Conservation (phyloP, 2,888 invertebrate genomes). For the Clostera curtula region DNA sequence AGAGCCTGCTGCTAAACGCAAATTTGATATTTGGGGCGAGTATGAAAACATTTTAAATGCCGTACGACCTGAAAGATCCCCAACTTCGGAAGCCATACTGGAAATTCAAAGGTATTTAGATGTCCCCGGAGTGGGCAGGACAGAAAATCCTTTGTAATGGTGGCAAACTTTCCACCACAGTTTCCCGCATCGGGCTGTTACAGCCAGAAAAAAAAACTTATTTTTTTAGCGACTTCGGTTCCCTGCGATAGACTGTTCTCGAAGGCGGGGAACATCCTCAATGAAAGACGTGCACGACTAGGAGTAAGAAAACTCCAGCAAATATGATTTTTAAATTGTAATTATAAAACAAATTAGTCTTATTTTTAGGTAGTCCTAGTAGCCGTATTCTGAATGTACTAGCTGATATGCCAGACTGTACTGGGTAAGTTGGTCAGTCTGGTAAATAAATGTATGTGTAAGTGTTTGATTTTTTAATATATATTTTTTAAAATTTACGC, state of each 20-base stretch:
- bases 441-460: no score
- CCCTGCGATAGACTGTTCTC: slow-evolving; percentile 10
- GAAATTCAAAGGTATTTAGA: slow-evolving; percentile 10
- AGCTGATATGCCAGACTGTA: no score
- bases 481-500: no score
- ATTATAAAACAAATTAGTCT: slow-evolving; percentile 1
- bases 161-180: slow-evolving; percentile 7
- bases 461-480: no score
- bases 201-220: slow-evolving; percentile 7
- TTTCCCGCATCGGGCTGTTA: slow-evolving; percentile 7
- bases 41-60: slow-evolving; percentile 5
- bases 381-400: neutral
- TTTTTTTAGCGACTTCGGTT: slow-evolving; percentile 9
- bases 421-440: no score
- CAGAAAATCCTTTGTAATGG: slow-evolving; percentile 7
- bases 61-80: slow-evolving; percentile 6
- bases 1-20: no score
- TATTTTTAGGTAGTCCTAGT: neutral
- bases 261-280: slow-evolving; percentile 9
- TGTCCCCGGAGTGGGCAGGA: slow-evolving; percentile 5
- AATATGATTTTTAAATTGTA: slow-evolving; percentile 10
- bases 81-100: slow-evolving; percentile 7
- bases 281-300: slow-evolving; percentile 10
- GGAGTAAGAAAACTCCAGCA: slow-evolving; percentile 10
- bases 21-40: slow-evolving; percentile 8